phyloP scores from a whole-genome alignment of 2,113 vertebrate genomes.

The Mastomys natalensis region DNA sequence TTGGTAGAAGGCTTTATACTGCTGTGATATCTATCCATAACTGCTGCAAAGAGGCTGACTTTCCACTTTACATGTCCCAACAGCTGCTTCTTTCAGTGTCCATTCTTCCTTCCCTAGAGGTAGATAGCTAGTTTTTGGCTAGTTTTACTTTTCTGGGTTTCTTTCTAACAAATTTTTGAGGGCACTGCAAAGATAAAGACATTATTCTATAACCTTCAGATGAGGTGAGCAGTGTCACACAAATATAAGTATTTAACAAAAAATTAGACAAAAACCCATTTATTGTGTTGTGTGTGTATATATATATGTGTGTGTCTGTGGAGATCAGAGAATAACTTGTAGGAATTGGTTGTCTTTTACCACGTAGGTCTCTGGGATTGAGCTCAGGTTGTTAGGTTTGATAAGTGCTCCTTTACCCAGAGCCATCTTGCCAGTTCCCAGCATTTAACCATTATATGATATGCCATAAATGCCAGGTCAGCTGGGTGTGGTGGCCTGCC shows the following conservation, averaged over 20 bases:
- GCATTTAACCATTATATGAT: background rate
- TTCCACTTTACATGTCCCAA: background rate
- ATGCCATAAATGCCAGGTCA: background rate
- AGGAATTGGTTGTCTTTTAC: background rate
- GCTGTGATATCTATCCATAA: background rate
- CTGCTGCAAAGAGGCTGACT: background rate
- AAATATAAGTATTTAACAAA: background rate
- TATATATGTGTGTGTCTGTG: background rate
- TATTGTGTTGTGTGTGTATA: background rate
- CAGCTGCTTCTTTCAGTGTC: background rate
- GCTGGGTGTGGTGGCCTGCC: no score
- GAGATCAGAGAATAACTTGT: background rate
- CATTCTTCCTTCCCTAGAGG: background rate
- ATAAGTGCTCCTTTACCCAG: background rate
- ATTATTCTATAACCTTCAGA: conserved; percentile 12
- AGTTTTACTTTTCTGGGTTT: background rate
- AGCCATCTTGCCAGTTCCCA: background rate
- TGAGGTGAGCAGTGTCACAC: background rate
- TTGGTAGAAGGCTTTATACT: background rate
- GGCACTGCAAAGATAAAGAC: background rate
- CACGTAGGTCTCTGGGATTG: background rate
- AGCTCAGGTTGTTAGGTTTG: background rate
- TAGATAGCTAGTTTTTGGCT: background rate
- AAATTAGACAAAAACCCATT: background rate
- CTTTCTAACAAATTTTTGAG: background rate